Percentiles rank a stretch among this genome's conserved stretches.
These are phyloP conservation scores for Eupithecia insigniata DNA, from an alignment of 2,888 invertebrate genomes.

Conservation along the genomic window DNA sequence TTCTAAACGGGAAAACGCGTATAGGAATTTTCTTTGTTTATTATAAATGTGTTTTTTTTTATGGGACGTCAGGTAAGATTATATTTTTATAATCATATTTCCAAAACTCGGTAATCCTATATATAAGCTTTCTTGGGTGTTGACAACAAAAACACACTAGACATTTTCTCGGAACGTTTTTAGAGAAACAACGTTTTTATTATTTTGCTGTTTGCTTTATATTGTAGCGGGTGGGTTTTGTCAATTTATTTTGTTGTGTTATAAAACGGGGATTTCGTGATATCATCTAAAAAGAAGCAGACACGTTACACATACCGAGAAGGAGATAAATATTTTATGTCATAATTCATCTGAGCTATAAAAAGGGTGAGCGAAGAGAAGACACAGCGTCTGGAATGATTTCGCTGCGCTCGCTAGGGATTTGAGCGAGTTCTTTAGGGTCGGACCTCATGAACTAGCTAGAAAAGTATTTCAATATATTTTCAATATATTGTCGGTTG, in stretches of 20 bases:
- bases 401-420: constrained; percentile 63
- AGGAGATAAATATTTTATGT: constrained; percentile 79
- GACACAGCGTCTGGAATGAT: constrained; percentile 66
- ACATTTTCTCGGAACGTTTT: constrained; percentile 27
- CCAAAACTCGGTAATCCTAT: neutral
- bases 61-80: neutral
- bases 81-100: neutral
- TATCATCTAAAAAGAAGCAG: constrained; percentile 73
- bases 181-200: constrained; percentile 37
- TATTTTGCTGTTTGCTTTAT: constrained; percentile 48
- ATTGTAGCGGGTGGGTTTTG: constrained; percentile 54
- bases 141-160: constrained; percentile 28
- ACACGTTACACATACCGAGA: constrained; percentile 72
- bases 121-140: neutral
- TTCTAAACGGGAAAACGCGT: neutral
- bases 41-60: neutral
- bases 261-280: constrained; percentile 71
- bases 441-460: neutral
- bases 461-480: constrained; percentile 1
- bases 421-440: constrained; percentile 50
- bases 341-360: constrained; percentile 77
- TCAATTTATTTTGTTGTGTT: constrained; percentile 63
- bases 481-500: neutral
- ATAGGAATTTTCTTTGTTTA: neutral
- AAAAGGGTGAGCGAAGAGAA: constrained; percentile 68